phyloP scores from a whole-genome alignment of 1,140 invertebrate genomes.

The Akabosia matsudoensis region DNA sequence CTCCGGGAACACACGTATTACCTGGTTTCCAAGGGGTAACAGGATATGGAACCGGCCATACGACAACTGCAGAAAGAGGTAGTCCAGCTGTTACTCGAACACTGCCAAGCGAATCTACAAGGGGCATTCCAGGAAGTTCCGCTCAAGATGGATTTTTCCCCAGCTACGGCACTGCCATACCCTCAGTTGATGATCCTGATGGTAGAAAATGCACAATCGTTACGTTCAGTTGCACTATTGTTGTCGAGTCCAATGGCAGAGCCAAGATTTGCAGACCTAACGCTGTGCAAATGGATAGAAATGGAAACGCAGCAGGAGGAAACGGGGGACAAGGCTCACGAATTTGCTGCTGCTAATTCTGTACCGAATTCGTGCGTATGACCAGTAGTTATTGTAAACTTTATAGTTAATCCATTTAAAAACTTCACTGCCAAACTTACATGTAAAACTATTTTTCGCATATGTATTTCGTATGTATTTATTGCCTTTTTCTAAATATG shows the following conservation, averaged over 20 bases:
- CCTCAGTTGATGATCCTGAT: background rate
- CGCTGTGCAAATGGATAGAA: background rate
- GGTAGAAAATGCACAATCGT: constrained; percentile 12
- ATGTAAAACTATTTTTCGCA: no score
- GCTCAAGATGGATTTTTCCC: background rate
- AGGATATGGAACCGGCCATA: no score
- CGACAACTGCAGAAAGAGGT: no score
- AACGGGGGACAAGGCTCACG: background rate
- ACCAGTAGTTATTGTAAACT: background rate
- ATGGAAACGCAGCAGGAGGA: background rate
- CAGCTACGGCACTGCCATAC: background rate
- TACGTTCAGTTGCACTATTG: constrained; percentile 33
- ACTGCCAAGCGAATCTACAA: no score
- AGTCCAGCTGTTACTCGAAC: no score
- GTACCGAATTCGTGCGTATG: background rate
- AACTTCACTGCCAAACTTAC: background rate
- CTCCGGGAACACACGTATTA: no score
- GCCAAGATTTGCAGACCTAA: constrained; percentile 36
- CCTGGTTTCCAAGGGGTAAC: no score
- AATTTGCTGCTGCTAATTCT: background rate
- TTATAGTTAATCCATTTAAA: background rate
- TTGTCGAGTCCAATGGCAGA: constrained; percentile 35
- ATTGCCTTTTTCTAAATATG: no score
- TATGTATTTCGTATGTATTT: no score
- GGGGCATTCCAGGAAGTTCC: background rate